These are phyloP conservation scores for Pseudotriccus pelzelni DNA, from an alignment of 2,797 vertebrate species.

Conservation along the genomic window DNA sequence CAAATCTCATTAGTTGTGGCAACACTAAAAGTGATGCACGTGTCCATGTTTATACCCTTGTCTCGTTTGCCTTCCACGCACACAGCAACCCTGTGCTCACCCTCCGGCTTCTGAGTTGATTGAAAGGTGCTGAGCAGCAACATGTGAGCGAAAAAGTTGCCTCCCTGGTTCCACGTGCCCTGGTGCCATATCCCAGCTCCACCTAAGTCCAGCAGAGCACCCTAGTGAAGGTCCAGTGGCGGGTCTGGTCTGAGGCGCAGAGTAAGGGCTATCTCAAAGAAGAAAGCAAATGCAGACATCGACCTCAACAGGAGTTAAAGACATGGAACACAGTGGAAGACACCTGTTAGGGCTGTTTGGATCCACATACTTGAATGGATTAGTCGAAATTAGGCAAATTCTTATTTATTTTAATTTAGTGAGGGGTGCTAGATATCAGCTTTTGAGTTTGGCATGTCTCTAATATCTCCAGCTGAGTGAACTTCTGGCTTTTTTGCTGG, in stretches of 20 bases:
- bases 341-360: not conserved
- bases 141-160: not conserved
- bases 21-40: not conserved
- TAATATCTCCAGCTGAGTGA: not conserved
- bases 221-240: not conserved
- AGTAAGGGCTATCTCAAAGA: not conserved
- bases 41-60: not conserved
- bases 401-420: not conserved
- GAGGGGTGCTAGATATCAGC: not conserved
- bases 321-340: not conserved
- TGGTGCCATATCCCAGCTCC: not conserved
- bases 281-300: not conserved
- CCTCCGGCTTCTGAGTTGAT: not conserved
- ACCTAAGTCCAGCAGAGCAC: not conserved
- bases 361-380: not conserved
- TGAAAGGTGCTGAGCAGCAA: not conserved
- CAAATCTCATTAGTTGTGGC: not conserved
- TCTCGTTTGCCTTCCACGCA: not conserved
- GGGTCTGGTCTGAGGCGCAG: not conserved
- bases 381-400: not conserved
- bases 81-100: not conserved
- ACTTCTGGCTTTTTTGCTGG: not conserved
- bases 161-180: not conserved
- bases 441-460: not conserved
- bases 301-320: not conserved